phyloP scores from a whole-genome alignment of 2,113 vertebrate genomes.

The Tragelaphus buxtoni region DNA sequence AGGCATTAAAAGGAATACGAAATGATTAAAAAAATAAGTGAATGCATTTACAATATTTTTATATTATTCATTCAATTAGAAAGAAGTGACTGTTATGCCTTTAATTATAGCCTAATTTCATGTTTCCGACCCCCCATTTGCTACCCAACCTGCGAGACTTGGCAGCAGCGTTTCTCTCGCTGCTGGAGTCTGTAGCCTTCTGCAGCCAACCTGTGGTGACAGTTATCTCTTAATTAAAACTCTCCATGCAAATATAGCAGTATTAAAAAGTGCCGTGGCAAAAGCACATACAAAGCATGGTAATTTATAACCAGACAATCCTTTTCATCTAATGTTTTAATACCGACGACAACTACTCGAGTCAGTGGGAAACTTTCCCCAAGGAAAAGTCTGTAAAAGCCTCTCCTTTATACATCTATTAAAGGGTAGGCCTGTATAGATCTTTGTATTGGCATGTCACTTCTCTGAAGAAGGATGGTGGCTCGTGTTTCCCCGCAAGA shows the following conservation, averaged over 20 bases:
- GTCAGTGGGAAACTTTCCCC: conserved; percentile 53
- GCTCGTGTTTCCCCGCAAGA: conserved; percentile 14
- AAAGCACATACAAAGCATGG: conserved; percentile 63
- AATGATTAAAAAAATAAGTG: neutral
- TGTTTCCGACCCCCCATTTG: conserved; percentile 72
- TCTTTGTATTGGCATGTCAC: neutral
- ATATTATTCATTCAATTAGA: conserved; percentile 30
- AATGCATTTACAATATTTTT: neutral
- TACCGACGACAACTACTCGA: conserved; percentile 23
- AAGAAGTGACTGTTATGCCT: conserved; percentile 55
- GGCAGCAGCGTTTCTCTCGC: conserved; percentile 80
- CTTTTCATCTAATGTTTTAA: conserved; percentile 71
- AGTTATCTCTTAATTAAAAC: conserved; percentile 89
- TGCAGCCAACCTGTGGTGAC: conserved; percentile 83
- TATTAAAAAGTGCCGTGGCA: conserved; percentile 64
- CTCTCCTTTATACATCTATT: conserved; percentile 30
- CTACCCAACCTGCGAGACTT: conserved; percentile 78
- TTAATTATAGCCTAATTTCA: conserved; percentile 78
- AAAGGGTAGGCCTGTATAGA: conserved; percentile 33
- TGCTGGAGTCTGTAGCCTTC: conserved; percentile 80
- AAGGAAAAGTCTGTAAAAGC: conserved; percentile 54
- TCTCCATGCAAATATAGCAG: conserved; percentile 77
- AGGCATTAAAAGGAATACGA: neutral
- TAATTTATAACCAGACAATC: conserved; percentile 70
- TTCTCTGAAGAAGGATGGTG: conserved; percentile 18